phyloP scores from a whole-genome alignment of 2,888 invertebrate species.

The Gymnoscelis rufifasciata region DNA sequence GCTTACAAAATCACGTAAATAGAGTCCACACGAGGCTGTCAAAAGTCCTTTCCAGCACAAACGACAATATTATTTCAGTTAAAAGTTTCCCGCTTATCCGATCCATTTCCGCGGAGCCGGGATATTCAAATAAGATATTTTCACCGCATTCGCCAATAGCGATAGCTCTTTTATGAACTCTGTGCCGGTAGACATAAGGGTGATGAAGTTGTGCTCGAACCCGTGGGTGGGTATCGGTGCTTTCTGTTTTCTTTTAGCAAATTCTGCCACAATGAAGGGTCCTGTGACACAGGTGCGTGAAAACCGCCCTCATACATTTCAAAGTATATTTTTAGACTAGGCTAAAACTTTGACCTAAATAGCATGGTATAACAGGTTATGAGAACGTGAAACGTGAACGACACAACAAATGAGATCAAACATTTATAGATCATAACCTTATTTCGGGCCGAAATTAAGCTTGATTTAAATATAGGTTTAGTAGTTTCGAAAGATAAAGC shows the following conservation, averaged over 20 bases:
- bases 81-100: conserved; percentile 61
- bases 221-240: conserved; percentile 27
- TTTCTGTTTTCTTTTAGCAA: conserved; percentile 37
- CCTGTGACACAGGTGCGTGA: conserved; percentile 32
- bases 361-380: neutral
- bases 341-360: neutral
- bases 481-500: too few relatives aligned
- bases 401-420: neutral
- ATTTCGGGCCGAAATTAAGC: neutral
- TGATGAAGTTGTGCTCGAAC: conserved; percentile 26
- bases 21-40: conserved; percentile 30
- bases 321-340: neutral
- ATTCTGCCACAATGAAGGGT: conserved; percentile 27
- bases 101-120: conserved; percentile 51
- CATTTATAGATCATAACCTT: too few relatives aligned
- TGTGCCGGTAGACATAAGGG: conserved; percentile 42
- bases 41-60: conserved; percentile 41
- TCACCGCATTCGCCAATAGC: conserved; percentile 44
- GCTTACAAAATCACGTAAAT: conserved; percentile 18
- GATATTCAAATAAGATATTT: conserved; percentile 64
- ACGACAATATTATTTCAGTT: conserved; percentile 67
- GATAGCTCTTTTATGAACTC: conserved; percentile 45
- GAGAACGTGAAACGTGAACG: neutral
- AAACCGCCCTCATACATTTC: neutral
- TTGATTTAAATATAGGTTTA: neutral